Conservation (phyloP, 1,140 invertebrate genomes). For the Drosophila santomea region DNA sequence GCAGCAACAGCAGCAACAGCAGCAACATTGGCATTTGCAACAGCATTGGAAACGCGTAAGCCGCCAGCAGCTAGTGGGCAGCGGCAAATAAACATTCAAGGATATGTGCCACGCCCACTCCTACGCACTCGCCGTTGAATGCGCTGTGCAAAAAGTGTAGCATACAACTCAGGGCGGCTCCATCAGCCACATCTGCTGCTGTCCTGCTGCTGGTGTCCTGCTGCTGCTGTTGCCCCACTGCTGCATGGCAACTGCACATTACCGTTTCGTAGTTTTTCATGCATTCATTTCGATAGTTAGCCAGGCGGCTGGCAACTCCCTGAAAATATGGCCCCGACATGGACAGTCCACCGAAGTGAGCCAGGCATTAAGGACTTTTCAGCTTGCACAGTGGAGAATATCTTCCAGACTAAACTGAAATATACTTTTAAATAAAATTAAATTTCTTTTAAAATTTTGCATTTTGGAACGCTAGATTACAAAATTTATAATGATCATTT, state of each 20-base stretch:
- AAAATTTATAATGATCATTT: no score
- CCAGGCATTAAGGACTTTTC: not conserved
- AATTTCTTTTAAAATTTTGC: no score
- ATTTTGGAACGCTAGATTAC: no score
- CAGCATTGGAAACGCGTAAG: constrained; percentile 61
- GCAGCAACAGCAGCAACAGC: constrained; percentile 29
- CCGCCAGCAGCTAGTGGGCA: constrained; percentile 48
- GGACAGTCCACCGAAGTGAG: constrained; percentile 15
- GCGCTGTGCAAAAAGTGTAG: constrained; percentile 50
- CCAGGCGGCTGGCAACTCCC: constrained; percentile 52
- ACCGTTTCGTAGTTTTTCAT: constrained; percentile 76
- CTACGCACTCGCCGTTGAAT: constrained; percentile 16
- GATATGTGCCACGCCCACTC: constrained; percentile 36
- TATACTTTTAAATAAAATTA: no score
- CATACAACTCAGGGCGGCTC: constrained; percentile 53
- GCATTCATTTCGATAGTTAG: constrained; percentile 71
- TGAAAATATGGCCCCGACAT: constrained; percentile 52
- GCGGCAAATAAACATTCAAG: constrained; percentile 60
- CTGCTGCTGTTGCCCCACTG: constrained; percentile 16
- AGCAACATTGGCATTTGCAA: constrained; percentile 39
- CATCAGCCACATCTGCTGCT: constrained; percentile 48
- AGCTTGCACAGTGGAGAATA: constrained; percentile 1
- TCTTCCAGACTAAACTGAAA: no score
- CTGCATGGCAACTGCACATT: constrained; percentile 69
- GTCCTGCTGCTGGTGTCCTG: constrained; percentile 20